Conservation (phyloP, 1,140 invertebrate genomes). For the Oedothorax gibbosus region DNA sequence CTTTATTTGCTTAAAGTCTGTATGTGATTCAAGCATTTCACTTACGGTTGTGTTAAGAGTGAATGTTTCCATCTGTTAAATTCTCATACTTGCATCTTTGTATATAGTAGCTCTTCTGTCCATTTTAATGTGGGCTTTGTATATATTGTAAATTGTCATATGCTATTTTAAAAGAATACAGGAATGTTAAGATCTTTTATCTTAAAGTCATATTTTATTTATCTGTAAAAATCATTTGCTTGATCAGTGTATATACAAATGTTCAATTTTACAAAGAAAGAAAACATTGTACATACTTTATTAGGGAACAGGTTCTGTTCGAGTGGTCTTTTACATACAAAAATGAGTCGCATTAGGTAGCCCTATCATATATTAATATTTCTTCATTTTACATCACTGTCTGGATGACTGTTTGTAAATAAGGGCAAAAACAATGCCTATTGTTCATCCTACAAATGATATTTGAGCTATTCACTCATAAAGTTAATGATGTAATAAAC, state of each 20-base stretch:
- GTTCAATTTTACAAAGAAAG: constrained; percentile 50
- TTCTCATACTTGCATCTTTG: constrained; percentile 50
- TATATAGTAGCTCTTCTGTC: constrained; percentile 46
- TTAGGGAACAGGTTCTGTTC: constrained; percentile 60
- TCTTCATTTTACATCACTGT: constrained; percentile 45
- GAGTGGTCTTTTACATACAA: constrained; percentile 34
- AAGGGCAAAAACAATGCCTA: neutral
- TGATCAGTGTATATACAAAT: constrained; percentile 52
- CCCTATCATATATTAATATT: neutral
- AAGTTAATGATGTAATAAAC: constrained; percentile 57
- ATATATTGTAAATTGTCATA: constrained; percentile 48
- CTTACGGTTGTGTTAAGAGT: constrained; percentile 23
- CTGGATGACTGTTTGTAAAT: constrained; percentile 51
- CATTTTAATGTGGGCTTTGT: constrained; percentile 40
- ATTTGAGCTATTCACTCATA: constrained; percentile 49
- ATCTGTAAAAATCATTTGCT: constrained; percentile 44
- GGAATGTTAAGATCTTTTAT: constrained; percentile 55
- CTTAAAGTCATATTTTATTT: constrained; percentile 55
- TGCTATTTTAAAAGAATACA: constrained; percentile 46
- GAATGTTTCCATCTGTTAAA: constrained; percentile 55
- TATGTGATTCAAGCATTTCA: constrained; percentile 31
- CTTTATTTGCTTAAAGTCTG: constrained; percentile 4
- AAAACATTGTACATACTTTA: constrained; percentile 55
- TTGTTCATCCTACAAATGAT: constrained; percentile 55
- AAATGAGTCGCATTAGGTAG: constrained; percentile 41